Percentiles rank a stretch among this genome's conserved stretches.
phyloP scores from a whole-genome alignment of 2,113 vertebrate species.

The Halcyon senegalensis region DNA sequence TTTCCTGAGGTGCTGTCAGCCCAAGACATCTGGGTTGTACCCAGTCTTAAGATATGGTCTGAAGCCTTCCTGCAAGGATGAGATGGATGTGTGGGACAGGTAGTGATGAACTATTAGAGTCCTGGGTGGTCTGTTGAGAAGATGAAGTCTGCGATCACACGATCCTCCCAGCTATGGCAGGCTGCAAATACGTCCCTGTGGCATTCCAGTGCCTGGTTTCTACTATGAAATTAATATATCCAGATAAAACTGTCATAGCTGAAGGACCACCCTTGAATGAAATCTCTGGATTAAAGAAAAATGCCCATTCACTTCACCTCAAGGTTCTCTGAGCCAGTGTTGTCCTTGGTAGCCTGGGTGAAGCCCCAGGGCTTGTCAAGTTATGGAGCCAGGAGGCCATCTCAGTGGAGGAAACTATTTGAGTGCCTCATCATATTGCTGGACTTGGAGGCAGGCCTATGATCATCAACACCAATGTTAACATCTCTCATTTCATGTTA shows the following conservation, averaged over 20 bases:
- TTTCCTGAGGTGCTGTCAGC: not conserved
- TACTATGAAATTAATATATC: not conserved
- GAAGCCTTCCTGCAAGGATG: not conserved
- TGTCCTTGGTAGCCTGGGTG: not conserved
- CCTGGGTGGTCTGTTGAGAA: not conserved
- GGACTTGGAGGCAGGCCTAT: not conserved
- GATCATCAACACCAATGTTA: not conserved
- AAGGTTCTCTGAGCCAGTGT: not conserved
- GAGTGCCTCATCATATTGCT: not conserved
- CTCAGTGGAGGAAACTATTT: not conserved
- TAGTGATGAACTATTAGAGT: not conserved
- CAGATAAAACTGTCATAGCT: not conserved
- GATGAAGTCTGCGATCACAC: not conserved
- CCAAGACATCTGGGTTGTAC: not conserved
- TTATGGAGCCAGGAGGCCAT: not conserved
- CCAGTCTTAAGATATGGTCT: not conserved
- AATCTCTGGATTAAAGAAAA: not conserved
- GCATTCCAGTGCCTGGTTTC: not conserved
- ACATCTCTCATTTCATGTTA: not conserved
- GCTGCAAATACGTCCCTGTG: not conserved
- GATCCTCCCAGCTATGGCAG: not conserved
- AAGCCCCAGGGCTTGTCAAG: not conserved
- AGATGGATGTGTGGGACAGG: not conserved
- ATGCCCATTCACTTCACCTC: fast-evolving
- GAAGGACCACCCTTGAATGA: not conserved